These are phyloP conservation scores for Caenorhabditis macrosperma DNA, from an alignment of 2,888 invertebrate genomes.

Conservation along the genomic window DNA sequence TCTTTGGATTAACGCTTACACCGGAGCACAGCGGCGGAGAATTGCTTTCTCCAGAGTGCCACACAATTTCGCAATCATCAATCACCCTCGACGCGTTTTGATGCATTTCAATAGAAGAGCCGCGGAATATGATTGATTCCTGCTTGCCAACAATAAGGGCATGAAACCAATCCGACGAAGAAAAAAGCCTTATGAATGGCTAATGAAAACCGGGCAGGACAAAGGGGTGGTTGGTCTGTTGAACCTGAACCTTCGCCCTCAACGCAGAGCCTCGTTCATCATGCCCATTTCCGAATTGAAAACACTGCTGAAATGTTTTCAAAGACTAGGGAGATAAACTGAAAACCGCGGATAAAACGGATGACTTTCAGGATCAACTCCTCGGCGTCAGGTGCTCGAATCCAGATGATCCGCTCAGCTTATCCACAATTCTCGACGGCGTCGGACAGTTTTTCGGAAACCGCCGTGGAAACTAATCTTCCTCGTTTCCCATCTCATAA, in stretches of 20 bases:
- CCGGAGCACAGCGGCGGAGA: background rate
- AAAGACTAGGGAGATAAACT: too few relatives aligned
- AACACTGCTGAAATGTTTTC: too few relatives aligned
- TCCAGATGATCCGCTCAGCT: conserved; percentile 78
- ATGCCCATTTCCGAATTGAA: too few relatives aligned
- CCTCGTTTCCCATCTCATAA: conserved; percentile 5
- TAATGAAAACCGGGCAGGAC: conserved; percentile 15
- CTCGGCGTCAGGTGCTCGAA: conserved; percentile 75
- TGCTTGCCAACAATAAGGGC: conserved; percentile 30
- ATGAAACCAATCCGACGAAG: background rate
- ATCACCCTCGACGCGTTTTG: conserved; percentile 46
- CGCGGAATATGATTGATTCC: conserved; percentile 52
- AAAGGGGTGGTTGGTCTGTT: conserved; percentile 8
- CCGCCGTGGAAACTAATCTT: conserved; percentile 47
- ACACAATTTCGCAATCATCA: conserved; percentile 39
- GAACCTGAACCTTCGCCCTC: background rate
- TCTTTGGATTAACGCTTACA: background rate
- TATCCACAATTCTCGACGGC: conserved; percentile 73
- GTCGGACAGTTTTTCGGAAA: conserved; percentile 75
- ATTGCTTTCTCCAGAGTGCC: conserved; percentile 9
- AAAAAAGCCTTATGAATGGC: conserved; percentile 41
- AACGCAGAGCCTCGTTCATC: background rate
- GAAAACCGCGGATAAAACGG: background rate
- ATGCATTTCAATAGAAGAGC: conserved; percentile 56
- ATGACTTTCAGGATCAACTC: conserved; percentile 65